Evolutionary conservation across 2,113 vertebrate species (phyloP).

Genomic region (Cynocephalus volans): DNA sequence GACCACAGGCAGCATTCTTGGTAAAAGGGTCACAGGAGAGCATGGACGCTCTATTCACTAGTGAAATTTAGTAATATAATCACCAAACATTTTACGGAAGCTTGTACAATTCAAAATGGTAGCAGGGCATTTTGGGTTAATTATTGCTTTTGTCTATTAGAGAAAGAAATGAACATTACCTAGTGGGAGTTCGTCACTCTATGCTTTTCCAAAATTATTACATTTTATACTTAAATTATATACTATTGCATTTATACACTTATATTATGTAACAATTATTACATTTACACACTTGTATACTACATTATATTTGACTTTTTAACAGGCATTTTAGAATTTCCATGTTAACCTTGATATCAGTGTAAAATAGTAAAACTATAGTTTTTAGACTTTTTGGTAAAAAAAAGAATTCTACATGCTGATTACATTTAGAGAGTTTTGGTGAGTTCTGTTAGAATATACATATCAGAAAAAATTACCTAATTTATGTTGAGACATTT

Average conservation of each 20-base stretch:
- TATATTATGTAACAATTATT: no score
- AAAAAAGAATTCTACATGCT: background rate
- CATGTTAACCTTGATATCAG: background rate
- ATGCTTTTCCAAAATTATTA: background rate
- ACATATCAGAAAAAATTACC: background rate
- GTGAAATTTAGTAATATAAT: background rate
- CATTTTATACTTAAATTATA: no score
- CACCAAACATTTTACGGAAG: background rate
- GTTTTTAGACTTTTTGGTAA: background rate
- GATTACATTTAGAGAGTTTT: background rate
- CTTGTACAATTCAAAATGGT: background rate
- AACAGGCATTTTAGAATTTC: slow-evolving; percentile 8
- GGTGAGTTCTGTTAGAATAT: slow-evolving; percentile 30
- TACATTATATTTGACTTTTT: background rate
- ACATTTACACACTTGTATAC: background rate
- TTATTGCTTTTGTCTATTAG: background rate
- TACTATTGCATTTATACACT: no score
- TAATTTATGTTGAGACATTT: background rate
- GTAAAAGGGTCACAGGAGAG: background rate
- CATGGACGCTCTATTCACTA: background rate
- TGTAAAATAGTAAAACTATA: background rate
- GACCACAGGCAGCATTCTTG: background rate
- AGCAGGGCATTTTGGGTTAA: background rate
- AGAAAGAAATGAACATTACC: background rate
- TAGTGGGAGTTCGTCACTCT: background rate